These are phyloP conservation scores for Umimayanthus kanabou DNA, from an alignment of 92 coral and sea anemone species.

Conservation along the genomic window DNA sequence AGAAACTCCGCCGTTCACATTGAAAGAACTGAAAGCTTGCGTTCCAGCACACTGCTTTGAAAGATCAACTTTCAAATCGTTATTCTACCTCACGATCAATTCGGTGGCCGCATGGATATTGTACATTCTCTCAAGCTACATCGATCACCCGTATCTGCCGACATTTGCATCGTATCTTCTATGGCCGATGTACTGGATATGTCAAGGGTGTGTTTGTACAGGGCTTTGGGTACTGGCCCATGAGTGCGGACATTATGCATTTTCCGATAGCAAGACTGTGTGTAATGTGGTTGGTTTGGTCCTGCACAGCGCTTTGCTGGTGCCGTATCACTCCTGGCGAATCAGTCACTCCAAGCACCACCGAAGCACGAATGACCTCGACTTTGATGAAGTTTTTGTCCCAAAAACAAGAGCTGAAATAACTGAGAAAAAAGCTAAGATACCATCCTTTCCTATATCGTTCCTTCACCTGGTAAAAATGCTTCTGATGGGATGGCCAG, in stretches of 20 bases:
- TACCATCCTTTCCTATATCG: conserved; percentile 19
- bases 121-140: conserved; percentile 33
- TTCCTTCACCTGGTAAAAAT: conserved; percentile 28
- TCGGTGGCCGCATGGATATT: conserved; percentile 33
- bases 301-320: conserved; percentile 57
- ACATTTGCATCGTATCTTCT: conserved; percentile 32
- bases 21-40: conserved; percentile 59
- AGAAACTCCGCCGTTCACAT: conserved; percentile 55
- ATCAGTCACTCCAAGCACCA: conserved; percentile 72
- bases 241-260: conserved; percentile 69
- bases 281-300: conserved; percentile 55
- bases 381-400: conserved; percentile 66
- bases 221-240: conserved; percentile 71
- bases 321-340: conserved; percentile 71
- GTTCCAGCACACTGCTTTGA: conserved; percentile 65
- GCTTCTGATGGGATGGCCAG: conserved; percentile 59
- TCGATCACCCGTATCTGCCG: conserved; percentile 47
- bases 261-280: conserved; percentile 59
- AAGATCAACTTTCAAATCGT: conserved; percentile 56
- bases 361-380: conserved; percentile 62
- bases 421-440: background rate
- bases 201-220: conserved; percentile 60
- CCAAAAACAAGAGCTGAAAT: conserved; percentile 53
- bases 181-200: conserved; percentile 64
- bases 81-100: conserved; percentile 44